A percentile compares a stretch with the other conserved stretches of the same genome.
phyloP scores from a whole-genome alignment of 2,113 vertebrate genomes.

The Apus apus region DNA sequence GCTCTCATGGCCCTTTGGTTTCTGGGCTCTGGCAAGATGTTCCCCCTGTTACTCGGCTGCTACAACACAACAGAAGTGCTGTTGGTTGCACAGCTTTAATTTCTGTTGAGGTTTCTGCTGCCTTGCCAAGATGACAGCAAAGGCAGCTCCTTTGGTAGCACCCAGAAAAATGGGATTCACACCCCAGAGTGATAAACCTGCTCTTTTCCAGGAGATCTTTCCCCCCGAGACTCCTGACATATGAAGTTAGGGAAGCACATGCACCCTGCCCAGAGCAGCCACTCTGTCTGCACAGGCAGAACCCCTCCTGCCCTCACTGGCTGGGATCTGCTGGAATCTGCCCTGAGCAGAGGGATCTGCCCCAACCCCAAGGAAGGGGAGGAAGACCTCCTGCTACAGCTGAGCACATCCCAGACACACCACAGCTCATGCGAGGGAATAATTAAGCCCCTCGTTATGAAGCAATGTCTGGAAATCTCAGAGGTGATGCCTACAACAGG shows the following conservation, averaged over 20 bases:
- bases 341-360: background rate
- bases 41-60: background rate
- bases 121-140: background rate
- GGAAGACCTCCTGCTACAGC: accelerated
- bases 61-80: background rate
- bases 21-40: accelerated
- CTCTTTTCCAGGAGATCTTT: background rate
- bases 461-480: background rate
- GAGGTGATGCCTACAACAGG: accelerated
- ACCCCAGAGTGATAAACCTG: background rate
- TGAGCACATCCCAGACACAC: background rate
- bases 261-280: background rate
- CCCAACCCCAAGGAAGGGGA: no score
- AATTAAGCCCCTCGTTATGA: background rate
- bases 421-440: accelerated
- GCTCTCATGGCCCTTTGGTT: background rate
- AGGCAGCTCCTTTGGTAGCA: background rate
- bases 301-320: accelerated
- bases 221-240: accelerated
- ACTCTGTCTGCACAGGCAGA: background rate
- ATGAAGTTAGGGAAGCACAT: accelerated
- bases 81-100: background rate
- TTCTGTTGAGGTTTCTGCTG: background rate
- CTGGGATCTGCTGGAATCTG: no score
- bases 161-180: background rate